Base-by-base conservation (phyloP, 2,888 invertebrate genomes). In the Ophonus ardosiacus region DNA sequence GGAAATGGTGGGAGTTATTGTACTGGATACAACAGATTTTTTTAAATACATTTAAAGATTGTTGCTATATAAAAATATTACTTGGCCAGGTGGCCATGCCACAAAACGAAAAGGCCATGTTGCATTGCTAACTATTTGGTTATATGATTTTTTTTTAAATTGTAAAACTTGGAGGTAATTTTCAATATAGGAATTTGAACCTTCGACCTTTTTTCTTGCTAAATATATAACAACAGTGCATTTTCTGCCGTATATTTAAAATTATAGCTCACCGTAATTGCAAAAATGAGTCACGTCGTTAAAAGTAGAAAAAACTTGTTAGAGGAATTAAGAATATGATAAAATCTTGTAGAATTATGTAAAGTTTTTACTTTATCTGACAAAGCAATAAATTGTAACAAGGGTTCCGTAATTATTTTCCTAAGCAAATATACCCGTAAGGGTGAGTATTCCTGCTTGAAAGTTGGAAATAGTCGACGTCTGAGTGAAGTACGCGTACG, bases 351-450 rank as follows among this genome's bases (percentile, higher is more conserved):
- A 38, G 24, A 68, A 68, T 68, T 31, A 68, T 31, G 15, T 24
- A 68, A 68, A 68, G 31, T 68, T 68, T 61, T 68, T 68, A 68
- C 38, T 68, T 68, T 68, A 68, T 38, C 68, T 68, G 31, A 68
- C 68, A 68, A 68, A 68, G 31, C 68, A 68, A 68, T 68, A 68
- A 68, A 68, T 68, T 68, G 31, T 68, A 68, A 68, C 68, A 68
- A 38, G 68, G 38, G 15, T 31, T 17, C 4, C n/a, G 68, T 68
- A 68, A 68, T 68, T 68, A 68, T 68, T 68, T 68, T 68, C 68
- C 31, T 68, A 68, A 68, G 68, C 68, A 68, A 68, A 68, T 68
- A 68, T 15, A 63, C 63, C 31, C 1, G 31, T 5, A 31, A 31
- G 43, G 10, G 43, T 51, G 15, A 68, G 68, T 21, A 63, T 63